Evolutionary conservation across 2,797 vertebrate species (phyloP), one percentile per base, ranked within the genome.

Genomic region (Brotula barbata): DNA sequence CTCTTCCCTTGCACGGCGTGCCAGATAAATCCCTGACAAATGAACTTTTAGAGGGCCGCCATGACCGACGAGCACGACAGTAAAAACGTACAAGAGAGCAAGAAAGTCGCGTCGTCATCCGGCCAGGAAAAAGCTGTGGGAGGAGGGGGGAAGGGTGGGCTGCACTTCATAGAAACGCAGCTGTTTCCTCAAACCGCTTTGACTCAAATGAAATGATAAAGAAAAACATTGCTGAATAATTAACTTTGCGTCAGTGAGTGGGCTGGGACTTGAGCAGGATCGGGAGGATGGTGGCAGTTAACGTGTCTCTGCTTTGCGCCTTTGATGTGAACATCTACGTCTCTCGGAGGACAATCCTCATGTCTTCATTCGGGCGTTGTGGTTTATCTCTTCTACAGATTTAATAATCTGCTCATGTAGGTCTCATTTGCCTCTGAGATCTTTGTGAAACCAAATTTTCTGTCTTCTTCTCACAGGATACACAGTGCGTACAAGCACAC

Each of bases 101-200:
- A 51, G 21, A 39, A 37, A 48, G 46, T 49, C 53, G n/a, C 25
- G 64, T 76, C 70, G 63, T 73, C 52, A 61, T 80, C 73, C 41
- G 58, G 62, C 36, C 77, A 82, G 82, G 75, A 84, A 87, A n/a
- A 82, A 57, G 75, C 78, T 71, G 58, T 64, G 50, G 56, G 73
- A 8, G 25, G 4, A 28, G 25, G 4, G 25, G 25, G 25, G n/a
- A n/a, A n/a, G n/a, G n/a, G n/a, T n/a, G n/a, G n/a, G 62, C 61
- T 58, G 62, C 46, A 62, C 68, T 76, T 64, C 39, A 45, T 62
- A 80, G 74, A 79, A 74, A 55, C 60, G 64, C 86, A 91, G 89
- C 86, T 90, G 89, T 89, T 90, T 91, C 89, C 89, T 90, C 61
- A 53, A 81, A 83, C 57, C 67, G 57, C 57, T 73, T 60, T 69